Evolutionary conservation across 2,113 vertebrate genomes (phyloP), one percentile per base, ranked within the genome.

Genomic region (Ailuropoda melanoleuca): DNA sequence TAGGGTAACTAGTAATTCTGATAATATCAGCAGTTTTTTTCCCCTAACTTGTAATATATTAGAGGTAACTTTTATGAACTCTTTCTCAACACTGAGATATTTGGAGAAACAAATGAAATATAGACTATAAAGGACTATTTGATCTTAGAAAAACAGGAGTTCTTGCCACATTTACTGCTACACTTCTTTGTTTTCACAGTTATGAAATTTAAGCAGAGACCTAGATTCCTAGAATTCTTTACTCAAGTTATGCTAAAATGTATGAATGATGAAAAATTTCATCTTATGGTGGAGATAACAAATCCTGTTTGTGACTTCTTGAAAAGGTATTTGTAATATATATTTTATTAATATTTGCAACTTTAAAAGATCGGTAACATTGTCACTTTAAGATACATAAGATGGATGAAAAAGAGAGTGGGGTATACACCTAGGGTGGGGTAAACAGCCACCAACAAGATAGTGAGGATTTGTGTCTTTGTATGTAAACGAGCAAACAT

Each of bases 151-250:
- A 96, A 68, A 46, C 3, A 87, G 9, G 26, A 39, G 46, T 55
- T 53, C 12, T 48, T 1, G 60, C 11, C 18, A 64, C 31, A 78
- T 68, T 29, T 77, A 82, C 43, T 89, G 3, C 19, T 80, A 29
- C 5, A 91, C 91, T 94, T 95, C 4, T 97, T 72, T 98, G 13
- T 96, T 97, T 95, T 94, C 82, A 39, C 97, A 99, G 99, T 99
- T 92, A 99, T 99, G 99, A 99, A 99, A 97, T 99, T 99, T 97
- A 99, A 98, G 97, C 96, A 96, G 0, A 99, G 98, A 72, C 55
- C 98, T 34, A 98, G 99, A 97, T 99, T 99, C 97, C 98, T 99
- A 95, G 99, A 99, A 97, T 99, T 99, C 97, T 99, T 99, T 55
- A 98, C 98, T 14, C 98, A 99, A 78, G 97, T 99, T 90, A 98